These are phyloP conservation scores for Lithophane ornitopus DNA, from an alignment of 2,888 invertebrate genomes.

Conservation along the genomic window DNA sequence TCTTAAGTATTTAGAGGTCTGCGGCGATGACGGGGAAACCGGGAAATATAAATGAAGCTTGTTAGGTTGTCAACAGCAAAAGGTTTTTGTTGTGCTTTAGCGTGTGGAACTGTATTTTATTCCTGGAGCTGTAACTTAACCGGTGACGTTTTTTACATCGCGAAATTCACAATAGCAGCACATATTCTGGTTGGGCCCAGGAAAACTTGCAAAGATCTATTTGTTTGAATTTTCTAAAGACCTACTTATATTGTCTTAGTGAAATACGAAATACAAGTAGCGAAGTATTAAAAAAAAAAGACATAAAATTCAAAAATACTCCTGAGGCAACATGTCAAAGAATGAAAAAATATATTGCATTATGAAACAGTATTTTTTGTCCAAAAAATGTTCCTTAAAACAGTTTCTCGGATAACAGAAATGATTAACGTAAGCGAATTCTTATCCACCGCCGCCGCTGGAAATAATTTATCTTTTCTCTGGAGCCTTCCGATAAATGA, in stretches of 20 bases:
- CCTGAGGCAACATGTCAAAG: background rate
- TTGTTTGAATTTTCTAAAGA: background rate
- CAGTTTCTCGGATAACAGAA: conserved; percentile 29
- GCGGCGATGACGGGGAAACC: conserved; percentile 16
- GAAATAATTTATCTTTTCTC: conserved; percentile 25
- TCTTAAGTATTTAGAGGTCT: conserved; percentile 56
- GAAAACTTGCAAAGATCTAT: background rate
- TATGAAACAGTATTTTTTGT: background rate
- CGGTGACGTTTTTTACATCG: background rate
- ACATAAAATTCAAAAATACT: too few species aligned
- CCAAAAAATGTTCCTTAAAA: background rate
- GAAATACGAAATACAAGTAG: background rate
- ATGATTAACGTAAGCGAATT: conserved; percentile 36
- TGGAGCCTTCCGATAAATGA: conserved; percentile 10
- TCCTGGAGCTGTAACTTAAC: background rate
- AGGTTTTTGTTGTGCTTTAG: background rate
- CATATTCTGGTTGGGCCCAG: too few species aligned
- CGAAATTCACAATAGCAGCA: background rate
- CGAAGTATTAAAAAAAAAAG: background rate
- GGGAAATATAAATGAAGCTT: background rate
- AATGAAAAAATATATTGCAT: background rate
- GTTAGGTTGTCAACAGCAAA: background rate
- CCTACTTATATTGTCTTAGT: background rate
- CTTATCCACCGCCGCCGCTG: conserved; percentile 16
- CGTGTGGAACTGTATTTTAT: background rate